Evolutionary conservation across 2,888 invertebrate genomes (phyloP), one percentile per base, ranked within the genome.

Genomic region (Hermaeophaga mercurialis): DNA sequence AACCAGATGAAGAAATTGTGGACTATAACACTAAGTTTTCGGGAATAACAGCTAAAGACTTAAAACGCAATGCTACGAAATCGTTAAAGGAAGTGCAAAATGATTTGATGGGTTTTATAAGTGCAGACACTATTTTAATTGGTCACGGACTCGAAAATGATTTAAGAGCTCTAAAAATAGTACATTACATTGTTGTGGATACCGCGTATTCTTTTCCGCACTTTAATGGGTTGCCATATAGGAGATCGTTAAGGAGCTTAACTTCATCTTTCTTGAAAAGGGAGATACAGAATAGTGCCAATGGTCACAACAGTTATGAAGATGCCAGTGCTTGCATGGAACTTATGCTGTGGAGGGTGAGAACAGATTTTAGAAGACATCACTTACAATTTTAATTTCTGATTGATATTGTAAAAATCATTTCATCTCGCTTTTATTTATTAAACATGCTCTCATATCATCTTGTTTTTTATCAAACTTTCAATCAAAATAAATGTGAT

Each of bases 121-220:
- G 84, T 58, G 85, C 86, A 5, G 87, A 93, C 58, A 92, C 96
- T 3, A 91, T 99, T 54, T 80, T 99, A 3, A 88, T 99, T 58
- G 99, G 99, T 0, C 99, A 99, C 78, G 93, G 91, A 14, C 80
- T 99, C 64, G 96, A 98, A 70, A 95, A 94, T 74, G 99, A 99
- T 79, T 80, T 99, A 52, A 83, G 91, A 12, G 92, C 91, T 0
- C 76, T 99, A 55, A 89, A 89, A 73, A 80, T 97, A 34, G 81
- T 95, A 6, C 97, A 97, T 73, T 79, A 82, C 1, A 87, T 84
- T 0, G 87, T 96, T 6, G 88, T 98, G 52, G 98, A 99, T 73
- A 98, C 98, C 0, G 87, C 94, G 19, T 83, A 93, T 15, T 78
- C 90, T 31, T 98, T 91, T 76, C 95, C 96, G 0, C 96, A 97